phyloP scores from a whole-genome alignment of 1,140 invertebrate genomes.

The Mya arenaria region DNA sequence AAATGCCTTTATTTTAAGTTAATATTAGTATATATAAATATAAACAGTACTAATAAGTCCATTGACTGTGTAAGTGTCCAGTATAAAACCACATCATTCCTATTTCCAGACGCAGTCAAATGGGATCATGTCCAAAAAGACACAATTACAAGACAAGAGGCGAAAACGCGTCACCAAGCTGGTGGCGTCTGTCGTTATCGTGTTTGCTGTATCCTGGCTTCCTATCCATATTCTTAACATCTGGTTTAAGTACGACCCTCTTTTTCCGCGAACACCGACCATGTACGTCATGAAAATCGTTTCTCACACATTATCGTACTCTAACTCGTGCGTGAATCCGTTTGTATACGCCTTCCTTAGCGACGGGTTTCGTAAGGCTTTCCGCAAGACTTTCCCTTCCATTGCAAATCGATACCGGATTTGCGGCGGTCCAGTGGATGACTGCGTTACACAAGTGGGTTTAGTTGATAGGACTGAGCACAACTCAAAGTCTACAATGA shows the following conservation, averaged over 20 bases:
- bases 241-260: slow-evolving; percentile 58
- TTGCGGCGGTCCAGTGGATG: slow-evolving; percentile 36
- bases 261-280: slow-evolving; percentile 81
- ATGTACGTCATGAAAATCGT: slow-evolving; percentile 90
- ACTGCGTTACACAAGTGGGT: slow-evolving; percentile 17
- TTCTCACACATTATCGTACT: slow-evolving; percentile 94
- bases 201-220: slow-evolving; percentile 97
- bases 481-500: slow-evolving; percentile 8
- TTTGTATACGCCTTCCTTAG: slow-evolving; percentile 95
- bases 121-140: slow-evolving; percentile 41
- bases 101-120: too few species aligned
- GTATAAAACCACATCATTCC: too few species aligned
- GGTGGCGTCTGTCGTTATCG: slow-evolving; percentile 96
- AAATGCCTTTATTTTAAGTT: too few species aligned
- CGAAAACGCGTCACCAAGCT: slow-evolving; percentile 94
- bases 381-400: slow-evolving; percentile 78
- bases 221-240: slow-evolving; percentile 89
- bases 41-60: too few species aligned
- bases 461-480: slow-evolving; percentile 15
- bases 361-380: slow-evolving; percentile 92
- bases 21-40: too few species aligned
- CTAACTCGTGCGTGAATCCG: slow-evolving; percentile 95
- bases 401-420: slow-evolving; percentile 39
- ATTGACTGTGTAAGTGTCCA: too few species aligned
- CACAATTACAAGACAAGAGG: slow-evolving; percentile 56